Evolutionary conservation across 2,888 invertebrate genomes (phyloP), one percentile per base, ranked within the genome.

Genomic region (Pseudococcus longispinus): DNA sequence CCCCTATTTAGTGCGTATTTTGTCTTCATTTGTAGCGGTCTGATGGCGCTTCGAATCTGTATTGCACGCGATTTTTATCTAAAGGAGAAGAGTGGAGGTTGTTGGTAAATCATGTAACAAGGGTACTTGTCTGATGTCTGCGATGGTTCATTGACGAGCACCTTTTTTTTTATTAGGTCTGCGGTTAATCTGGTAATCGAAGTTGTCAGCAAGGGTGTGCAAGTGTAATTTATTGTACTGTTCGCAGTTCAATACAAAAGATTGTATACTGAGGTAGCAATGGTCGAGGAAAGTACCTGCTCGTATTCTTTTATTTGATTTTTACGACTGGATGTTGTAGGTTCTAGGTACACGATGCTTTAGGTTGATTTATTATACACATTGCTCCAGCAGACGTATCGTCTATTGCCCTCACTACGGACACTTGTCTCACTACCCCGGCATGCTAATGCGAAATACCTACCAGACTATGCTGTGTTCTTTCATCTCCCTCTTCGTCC

Each of bases 261-360:
- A 13, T 37, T 37, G 37, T 46, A 46, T 13, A 46, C 15, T 13
- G 44, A 29, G 23, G 60, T 60, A 29, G 29, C 26, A 13, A 70
- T 70, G 18, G n/a, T 13, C 4, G 18, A 29, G 26, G 15, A 18
- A 70, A 29, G 29, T 70, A 70, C 70, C 70, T 70, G 70, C 29
- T 60, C 20, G 60, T 60, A 70, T 70, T 70, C 29, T 70, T 70
- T 70, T 70, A 70, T 70, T 26, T 1, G 70, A 29, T 70, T 70
- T 70, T 70, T 70, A 29, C 29, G 60, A 60, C 60, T 60, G 23
- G 23, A 29, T 70, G 8, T 0, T 13, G 5, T 70, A n/a, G n/a
- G n/a, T n/a, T n/a, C n/a, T n/a, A n/a, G n/a, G n/a, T 18, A 32
- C 15, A 65, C 1, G 9, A 29, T 20, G 70, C n/a, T n/a, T 29